These are phyloP conservation scores for Glyphotaelius pellucidus DNA, from an alignment of 2,888 invertebrate species.

Conservation along the genomic window DNA sequence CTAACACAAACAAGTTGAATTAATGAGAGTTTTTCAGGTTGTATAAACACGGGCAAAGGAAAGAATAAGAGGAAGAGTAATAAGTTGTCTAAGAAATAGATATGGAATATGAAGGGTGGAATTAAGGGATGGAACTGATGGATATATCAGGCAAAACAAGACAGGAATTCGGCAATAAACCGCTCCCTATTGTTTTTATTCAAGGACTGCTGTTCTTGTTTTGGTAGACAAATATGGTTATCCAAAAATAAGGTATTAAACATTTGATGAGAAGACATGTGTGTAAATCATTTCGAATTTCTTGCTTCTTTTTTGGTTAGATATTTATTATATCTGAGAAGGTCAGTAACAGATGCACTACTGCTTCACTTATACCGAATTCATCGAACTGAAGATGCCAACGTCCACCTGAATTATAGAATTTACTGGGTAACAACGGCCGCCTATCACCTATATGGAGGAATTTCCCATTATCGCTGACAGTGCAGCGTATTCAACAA, in stretches of 20 bases:
- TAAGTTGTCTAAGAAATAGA: constrained; percentile 63
- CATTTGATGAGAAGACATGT: neutral
- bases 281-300: neutral
- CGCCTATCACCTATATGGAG: too few species aligned
- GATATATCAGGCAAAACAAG: constrained; percentile 62
- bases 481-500: too few species aligned
- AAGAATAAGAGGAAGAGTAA: constrained; percentile 47
- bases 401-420: too few species aligned
- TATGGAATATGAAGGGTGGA: constrained; percentile 36
- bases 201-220: neutral
- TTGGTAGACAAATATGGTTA: neutral
- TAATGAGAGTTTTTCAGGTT: constrained; percentile 38
- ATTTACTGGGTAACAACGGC: too few species aligned
- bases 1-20: constrained; percentile 57
- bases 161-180: constrained; percentile 63
- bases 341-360: neutral
- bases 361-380: too few species aligned
- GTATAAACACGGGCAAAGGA: constrained; percentile 2
- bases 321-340: neutral
- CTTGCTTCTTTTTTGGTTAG: neutral
- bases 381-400: too few species aligned
- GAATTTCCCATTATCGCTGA: too few species aligned
- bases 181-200: constrained; percentile 55
- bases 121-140: constrained; percentile 51
- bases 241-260: neutral